These are phyloP conservation scores for Onychomys torridus DNA, from an alignment of 2,797 vertebrate genomes.

Conservation along the genomic window DNA sequence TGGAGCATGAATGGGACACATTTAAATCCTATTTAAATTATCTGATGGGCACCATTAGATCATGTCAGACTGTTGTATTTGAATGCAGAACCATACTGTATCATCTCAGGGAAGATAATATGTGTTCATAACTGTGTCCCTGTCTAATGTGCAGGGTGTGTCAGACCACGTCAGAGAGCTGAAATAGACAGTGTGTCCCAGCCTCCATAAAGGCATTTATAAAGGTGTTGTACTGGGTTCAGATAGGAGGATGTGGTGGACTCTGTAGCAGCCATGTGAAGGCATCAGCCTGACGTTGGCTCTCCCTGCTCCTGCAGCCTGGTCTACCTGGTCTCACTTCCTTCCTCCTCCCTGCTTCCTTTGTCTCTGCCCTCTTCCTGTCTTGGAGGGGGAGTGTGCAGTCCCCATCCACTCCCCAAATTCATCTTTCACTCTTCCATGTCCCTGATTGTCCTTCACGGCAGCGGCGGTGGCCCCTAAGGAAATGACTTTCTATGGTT, in stretches of 20 bases:
- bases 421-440: too few relatives aligned
- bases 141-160: background rate
- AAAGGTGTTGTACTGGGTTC: background rate
- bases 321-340: background rate
- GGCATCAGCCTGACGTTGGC: background rate
- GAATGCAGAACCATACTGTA: background rate
- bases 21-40: background rate
- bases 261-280: background rate
- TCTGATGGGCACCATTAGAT: background rate
- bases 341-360: background rate
- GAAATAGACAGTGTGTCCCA: too few relatives aligned
- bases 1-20: background rate
- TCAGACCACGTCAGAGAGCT: background rate
- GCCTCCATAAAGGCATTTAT: background rate
- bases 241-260: too few relatives aligned
- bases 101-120: background rate
- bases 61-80: background rate
- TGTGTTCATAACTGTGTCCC: background rate
- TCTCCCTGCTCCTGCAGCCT: background rate
- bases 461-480: slow-evolving; percentile 91
- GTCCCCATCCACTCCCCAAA: too few relatives aligned
- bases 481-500: slow-evolving; percentile 90
- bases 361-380: background rate
- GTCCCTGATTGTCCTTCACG: background rate
- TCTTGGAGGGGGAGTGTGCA: background rate